Percentiles rank a stretch among this genome's conserved stretches.
Evolutionary conservation across 2,797 vertebrate genomes (phyloP).

Genomic region (Oreochromis mossambicus): DNA sequence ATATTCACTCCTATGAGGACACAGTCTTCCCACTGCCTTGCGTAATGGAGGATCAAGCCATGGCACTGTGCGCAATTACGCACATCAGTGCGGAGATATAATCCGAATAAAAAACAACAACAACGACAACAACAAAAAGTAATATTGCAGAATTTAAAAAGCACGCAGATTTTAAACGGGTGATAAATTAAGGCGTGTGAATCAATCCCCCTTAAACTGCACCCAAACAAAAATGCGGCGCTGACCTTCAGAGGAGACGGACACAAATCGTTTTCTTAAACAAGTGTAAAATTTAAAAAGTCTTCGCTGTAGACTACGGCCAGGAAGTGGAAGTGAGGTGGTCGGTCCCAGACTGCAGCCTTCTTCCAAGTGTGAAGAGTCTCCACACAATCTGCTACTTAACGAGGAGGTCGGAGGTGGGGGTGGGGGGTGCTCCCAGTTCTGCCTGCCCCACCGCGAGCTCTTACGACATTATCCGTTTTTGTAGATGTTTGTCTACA

Average conservation of each 20-base stretch:
- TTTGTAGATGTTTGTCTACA: background rate
- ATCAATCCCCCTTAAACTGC: background rate
- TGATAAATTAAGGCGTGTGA: background rate
- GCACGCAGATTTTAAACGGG: background rate
- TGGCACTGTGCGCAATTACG: slow-evolving; percentile 50
- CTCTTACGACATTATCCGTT: slow-evolving; percentile 82
- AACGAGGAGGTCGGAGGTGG: slow-evolving; percentile 61
- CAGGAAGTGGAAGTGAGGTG: slow-evolving; percentile 31
- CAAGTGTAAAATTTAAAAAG: background rate
- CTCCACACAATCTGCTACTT: slow-evolving; percentile 84
- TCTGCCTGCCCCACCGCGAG: slow-evolving; percentile 72
- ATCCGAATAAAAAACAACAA: background rate
- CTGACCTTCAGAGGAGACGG: slow-evolving; percentile 38
- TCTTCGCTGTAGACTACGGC: slow-evolving; percentile 36
- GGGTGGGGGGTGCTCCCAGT: slow-evolving; percentile 85
- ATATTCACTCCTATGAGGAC: background rate
- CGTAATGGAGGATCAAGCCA: background rate
- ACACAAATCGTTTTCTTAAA: background rate
- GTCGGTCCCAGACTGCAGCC: slow-evolving; percentile 71
- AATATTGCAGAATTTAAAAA: background rate
- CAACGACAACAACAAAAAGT: background rate
- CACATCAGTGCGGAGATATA: background rate
- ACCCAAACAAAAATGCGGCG: background rate
- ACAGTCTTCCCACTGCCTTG: background rate
- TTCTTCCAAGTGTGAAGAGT: slow-evolving; percentile 85